These are phyloP conservation scores for Argyrosomus japonicus DNA, from an alignment of 2,113 vertebrate genomes.

Conservation along the genomic window DNA sequence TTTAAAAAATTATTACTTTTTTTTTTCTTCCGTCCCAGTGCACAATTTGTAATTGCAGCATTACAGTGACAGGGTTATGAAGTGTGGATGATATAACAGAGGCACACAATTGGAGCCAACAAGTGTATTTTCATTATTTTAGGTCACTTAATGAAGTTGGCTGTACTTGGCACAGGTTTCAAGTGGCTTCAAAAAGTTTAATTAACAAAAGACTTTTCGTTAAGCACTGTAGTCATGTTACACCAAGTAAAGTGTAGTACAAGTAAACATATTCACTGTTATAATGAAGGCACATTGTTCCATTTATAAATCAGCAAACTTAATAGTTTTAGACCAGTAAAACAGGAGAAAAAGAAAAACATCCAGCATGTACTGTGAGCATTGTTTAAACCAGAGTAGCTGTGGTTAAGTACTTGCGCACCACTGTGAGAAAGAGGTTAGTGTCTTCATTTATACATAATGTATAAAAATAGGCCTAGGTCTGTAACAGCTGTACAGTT, in stretches of 20 bases:
- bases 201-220: neutral
- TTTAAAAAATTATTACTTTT: neutral
- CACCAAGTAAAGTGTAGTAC: neutral
- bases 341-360: neutral
- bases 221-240: neutral
- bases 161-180: constrained; percentile 17
- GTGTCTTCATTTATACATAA: constrained; percentile 46
- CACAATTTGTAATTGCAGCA: neutral
- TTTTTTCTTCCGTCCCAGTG: neutral
- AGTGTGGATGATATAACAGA: constrained; percentile 26
- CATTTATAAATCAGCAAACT: neutral
- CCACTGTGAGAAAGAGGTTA: constrained; percentile 42
- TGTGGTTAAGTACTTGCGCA: constrained; percentile 36
- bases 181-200: neutral
- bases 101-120: neutral
- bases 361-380: neutral
- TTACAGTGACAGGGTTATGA: constrained; percentile 8
- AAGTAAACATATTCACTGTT: neutral
- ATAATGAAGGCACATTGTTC: neutral
- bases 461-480: constrained; percentile 51
- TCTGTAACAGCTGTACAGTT: constrained; percentile 50
- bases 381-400: constrained; percentile 11
- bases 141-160: constrained; percentile 25
- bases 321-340: neutral
- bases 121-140: constrained; percentile 28